Base-by-base conservation (phyloP, 2,113 vertebrate species). In the Oreochromis niloticus region DNA sequence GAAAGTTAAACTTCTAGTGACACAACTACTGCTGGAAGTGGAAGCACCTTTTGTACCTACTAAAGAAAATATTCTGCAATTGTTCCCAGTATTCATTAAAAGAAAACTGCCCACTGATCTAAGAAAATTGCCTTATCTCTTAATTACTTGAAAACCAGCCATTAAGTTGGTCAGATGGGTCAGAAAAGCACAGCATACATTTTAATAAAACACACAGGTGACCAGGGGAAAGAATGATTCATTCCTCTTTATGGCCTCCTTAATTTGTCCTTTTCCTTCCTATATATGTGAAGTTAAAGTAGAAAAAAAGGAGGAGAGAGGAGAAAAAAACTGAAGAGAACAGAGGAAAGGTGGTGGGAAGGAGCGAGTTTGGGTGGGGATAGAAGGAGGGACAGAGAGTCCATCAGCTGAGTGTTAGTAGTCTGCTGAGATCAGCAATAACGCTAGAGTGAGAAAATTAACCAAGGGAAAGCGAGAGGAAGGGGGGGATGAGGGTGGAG, bases 341-440 rank as follows among this genome's bases (percentile, higher is more conserved):
- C 79, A 4, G 75, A 56, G 66, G 3, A 14, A 61, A 68, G 39
- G 50, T 61, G 30, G 57, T 57, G 13, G 36, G 52, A 27, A 80
- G 32, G 73, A 50, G 32, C 66, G 52, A 63, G 86, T 85, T 66
- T 52, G 48, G 56, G 39, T 43, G 34, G 84, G 75, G 54, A 85
- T 39, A 87, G 88, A 80, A 85, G 41, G 7, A 48, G 39, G 17
- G 19, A 66, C 82, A 59, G 75, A 36, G 89, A 89, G 93, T 93
- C 91, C 91, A 94, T 96, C 93, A 95, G 92, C 93, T 94, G 92
- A 92, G 93, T 94, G 94, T 90, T 91, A 85, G 86, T 87, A 86
- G 88, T 94, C 92, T 94, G 94, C 94, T 95, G 94, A 96, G 86
- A 90, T 96, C 95, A 95, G 95, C 94, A 94, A 81, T 90, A 93